Evolutionary conservation across 2,797 vertebrate genomes (phyloP).

Genomic region (Pangasius mekongensis): DNA sequence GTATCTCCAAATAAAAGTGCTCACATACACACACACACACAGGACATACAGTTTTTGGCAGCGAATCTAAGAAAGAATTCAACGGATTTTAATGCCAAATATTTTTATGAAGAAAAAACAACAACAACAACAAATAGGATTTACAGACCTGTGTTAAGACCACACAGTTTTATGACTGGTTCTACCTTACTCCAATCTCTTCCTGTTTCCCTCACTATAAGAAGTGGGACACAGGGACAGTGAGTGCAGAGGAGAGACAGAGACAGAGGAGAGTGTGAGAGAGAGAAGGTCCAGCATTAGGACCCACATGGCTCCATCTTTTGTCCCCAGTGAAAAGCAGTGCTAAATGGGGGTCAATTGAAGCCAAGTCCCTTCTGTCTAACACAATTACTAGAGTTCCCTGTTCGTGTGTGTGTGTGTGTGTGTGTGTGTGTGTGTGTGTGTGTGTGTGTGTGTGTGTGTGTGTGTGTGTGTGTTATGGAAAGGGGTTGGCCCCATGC

Average conservation of each 20-base stretch:
- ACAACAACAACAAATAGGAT: neutral
- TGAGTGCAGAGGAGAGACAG: slow-evolving; percentile 2
- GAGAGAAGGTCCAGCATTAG: slow-evolving; percentile 77
- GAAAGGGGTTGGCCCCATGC: slow-evolving; percentile 53
- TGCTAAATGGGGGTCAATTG: slow-evolving; percentile 81
- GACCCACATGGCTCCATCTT: slow-evolving; percentile 81
- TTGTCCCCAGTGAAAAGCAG: slow-evolving; percentile 79
- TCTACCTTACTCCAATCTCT: neutral
- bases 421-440: slow-evolving; percentile 60
- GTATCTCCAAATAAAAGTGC: neutral
- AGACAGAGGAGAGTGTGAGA: slow-evolving; percentile 32
- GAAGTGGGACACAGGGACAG: neutral
- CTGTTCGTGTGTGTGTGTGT: slow-evolving; percentile 53
- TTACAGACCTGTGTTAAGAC: slow-evolving; percentile 5
- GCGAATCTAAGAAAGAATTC: neutral
- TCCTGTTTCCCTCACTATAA: neutral
- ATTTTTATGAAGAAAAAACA: neutral
- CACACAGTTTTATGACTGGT: neutral
- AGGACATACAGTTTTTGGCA: neutral
- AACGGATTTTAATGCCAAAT: neutral
- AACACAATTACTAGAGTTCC: slow-evolving; percentile 77
- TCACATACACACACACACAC: neutral
- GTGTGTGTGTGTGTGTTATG: slow-evolving; percentile 11
- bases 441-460: slow-evolving; percentile 8
- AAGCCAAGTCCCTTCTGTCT: slow-evolving; percentile 80